Base-by-base conservation (phyloP, 1,140 invertebrate species). In the Asobara japonica region DNA sequence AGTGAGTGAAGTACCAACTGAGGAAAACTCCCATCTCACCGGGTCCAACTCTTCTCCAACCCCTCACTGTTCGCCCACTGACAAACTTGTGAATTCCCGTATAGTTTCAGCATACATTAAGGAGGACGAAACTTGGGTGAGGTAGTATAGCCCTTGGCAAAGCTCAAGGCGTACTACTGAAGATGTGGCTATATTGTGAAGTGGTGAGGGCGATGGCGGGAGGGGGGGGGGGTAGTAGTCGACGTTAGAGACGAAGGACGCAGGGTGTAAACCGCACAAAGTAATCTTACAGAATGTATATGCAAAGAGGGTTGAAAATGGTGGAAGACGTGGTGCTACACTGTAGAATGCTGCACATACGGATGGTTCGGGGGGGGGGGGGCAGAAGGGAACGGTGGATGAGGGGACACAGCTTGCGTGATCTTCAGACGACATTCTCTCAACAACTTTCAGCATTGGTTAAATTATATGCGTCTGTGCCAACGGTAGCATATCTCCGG, bases 241-340 rank as follows among this genome's bases (percentile, higher is more conserved):
- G 56, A 45, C 36, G 31, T 22, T 51, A 45, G 65, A 68, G 69
- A 72, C 60, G 66, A 51, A 65, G 41, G 71, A 72, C 45, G 48
- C 61, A 65, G 78, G 85, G 85, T 86, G 85, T 86, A 86, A 86
- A 87, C 86, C 86, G 82, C 86, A 80, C 80, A 87, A 88, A 87
- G 86, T 88, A 88, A 88, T 88, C 84, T 87, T 88, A 87, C 86
- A 88, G 86, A 86, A 87, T 88, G 86, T 88, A 88, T 88, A 88
- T 87, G 86, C 86, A 86, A 87, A 87, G 86, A 86, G 84, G 85
- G 77, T 80, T 84, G 84, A 81, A 78, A 79, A 77, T 75, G 79
- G 27, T 62, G 61, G 76, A 75, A 74, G 74, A 45, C 62, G 72
- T 67, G 62, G 31, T 6, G 56, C 22, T 70, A 71, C 60, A 60